Conservation (phyloP, 2,888 invertebrate genomes). For the Melanotus villosus region DNA sequence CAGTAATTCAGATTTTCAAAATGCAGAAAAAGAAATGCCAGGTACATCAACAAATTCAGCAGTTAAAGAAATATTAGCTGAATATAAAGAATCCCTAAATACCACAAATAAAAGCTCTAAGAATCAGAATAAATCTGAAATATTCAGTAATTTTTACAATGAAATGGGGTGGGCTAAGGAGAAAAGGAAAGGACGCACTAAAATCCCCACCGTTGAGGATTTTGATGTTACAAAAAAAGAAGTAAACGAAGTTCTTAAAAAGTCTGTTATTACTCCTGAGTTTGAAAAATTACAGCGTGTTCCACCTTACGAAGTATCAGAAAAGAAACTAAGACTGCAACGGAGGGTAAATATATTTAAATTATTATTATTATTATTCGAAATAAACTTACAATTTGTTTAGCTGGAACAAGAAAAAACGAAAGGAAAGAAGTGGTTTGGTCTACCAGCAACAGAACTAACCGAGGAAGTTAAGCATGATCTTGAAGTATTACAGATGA, state of each 20-base stretch:
- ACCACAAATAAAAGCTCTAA: background rate
- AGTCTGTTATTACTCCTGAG: slow-evolving; percentile 75
- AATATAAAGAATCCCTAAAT: slow-evolving; percentile 50
- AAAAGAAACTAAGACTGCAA: slow-evolving; percentile 72
- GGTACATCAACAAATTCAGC: too few species aligned
- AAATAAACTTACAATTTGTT: too few species aligned
- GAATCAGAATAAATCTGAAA: background rate
- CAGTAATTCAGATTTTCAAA: too few species aligned
- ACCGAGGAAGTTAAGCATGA: slow-evolving; percentile 92
- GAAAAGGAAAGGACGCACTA: slow-evolving; percentile 62
- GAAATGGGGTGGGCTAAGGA: slow-evolving; percentile 51
- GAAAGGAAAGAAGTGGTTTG: slow-evolving; percentile 90
- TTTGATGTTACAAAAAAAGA: slow-evolving; percentile 59
- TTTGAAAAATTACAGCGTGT: slow-evolving; percentile 76
- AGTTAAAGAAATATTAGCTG: slow-evolving; percentile 51
- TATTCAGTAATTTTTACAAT: slow-evolving; percentile 8
- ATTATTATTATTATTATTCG: too few species aligned
- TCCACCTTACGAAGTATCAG: slow-evolving; percentile 73
- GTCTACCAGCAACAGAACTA: slow-evolving; percentile 89
- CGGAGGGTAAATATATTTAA: slow-evolving; percentile 69
- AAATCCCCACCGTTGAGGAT: slow-evolving; percentile 63
- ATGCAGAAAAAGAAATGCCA: too few species aligned
- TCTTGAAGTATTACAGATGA: slow-evolving; percentile 91
- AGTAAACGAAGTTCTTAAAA: slow-evolving; percentile 74
- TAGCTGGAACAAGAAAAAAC: slow-evolving; percentile 67